Conservation (phyloP, 2,113 vertebrate genomes). For the Daubentonia madagascariensis region DNA sequence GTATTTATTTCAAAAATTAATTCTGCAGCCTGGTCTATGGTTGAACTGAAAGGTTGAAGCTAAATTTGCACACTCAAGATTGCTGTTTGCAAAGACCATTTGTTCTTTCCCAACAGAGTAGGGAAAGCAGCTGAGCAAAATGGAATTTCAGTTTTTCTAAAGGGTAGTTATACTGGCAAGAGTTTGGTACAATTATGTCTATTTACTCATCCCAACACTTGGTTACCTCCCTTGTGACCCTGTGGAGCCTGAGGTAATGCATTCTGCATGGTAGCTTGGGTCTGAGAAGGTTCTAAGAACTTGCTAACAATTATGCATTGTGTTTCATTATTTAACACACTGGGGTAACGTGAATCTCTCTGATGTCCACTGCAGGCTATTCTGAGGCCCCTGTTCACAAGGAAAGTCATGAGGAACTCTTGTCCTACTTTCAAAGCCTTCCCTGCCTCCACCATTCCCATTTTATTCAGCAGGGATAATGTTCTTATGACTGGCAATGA, state of each 20-base stretch:
- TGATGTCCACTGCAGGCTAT: slow-evolving; percentile 48
- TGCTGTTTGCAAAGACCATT: slow-evolving; percentile 33
- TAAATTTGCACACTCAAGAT: neutral
- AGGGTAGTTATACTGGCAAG: slow-evolving; percentile 75
- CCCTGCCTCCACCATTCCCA: neutral
- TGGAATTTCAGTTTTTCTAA: slow-evolving; percentile 71
- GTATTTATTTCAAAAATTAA: neutral
- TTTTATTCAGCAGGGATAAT: neutral
- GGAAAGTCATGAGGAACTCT: slow-evolving; percentile 71
- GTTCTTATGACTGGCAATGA: neutral
- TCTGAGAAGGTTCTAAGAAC: slow-evolving; percentile 75
- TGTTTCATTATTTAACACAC: slow-evolving; percentile 75
- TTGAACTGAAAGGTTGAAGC: neutral
- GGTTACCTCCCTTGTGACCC: slow-evolving; percentile 82
- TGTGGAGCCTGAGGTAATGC: slow-evolving; percentile 79
- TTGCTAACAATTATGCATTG: slow-evolving; percentile 77
- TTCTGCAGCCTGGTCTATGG: neutral
- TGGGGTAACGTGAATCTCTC: slow-evolving; percentile 68
- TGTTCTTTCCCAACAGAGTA: slow-evolving; percentile 28
- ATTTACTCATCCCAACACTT: slow-evolving; percentile 75
- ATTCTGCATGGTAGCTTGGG: slow-evolving; percentile 75
- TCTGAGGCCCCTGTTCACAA: slow-evolving; percentile 67
- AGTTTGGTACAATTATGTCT: slow-evolving; percentile 75
- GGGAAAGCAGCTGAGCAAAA: slow-evolving; percentile 58
- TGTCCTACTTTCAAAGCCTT: slow-evolving; percentile 44